These are phyloP conservation scores for Mola mola DNA, from an alignment of 2,113 vertebrate species.

Conservation along the genomic window DNA sequence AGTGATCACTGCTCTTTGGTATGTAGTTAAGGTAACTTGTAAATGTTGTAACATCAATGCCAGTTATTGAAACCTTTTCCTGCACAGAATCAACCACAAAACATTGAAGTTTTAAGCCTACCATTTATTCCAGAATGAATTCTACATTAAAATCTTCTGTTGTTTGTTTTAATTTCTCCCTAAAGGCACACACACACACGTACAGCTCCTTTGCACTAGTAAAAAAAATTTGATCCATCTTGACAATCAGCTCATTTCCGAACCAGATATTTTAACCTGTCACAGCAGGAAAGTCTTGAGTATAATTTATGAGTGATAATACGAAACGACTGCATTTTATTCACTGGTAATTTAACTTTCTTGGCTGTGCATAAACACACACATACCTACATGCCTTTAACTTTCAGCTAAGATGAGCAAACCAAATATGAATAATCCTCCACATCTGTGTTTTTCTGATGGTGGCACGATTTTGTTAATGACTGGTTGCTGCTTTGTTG, in stretches of 20 bases:
- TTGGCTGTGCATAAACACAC: background rate
- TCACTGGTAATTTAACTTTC: background rate
- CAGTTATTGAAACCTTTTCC: too few relatives aligned
- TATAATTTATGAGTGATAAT: background rate
- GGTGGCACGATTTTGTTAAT: background rate
- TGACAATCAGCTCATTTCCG: conserved; percentile 10
- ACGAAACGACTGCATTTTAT: too few relatives aligned
- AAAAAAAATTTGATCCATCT: conserved; percentile 16
- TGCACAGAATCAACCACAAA: too few relatives aligned
- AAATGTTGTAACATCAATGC: background rate
- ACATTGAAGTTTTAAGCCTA: conserved; percentile 3
- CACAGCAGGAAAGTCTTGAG: conserved; percentile 30
- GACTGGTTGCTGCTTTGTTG: background rate
- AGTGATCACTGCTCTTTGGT: background rate
- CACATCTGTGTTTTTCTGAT: background rate
- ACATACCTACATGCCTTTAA: background rate
- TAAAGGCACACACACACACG: too few relatives aligned
- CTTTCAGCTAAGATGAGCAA: too few relatives aligned
- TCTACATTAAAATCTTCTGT: background rate
- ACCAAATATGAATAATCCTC: background rate
- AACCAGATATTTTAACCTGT: conserved; percentile 34
- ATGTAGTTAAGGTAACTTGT: background rate
- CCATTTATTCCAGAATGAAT: background rate
- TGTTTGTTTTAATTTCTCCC: background rate
- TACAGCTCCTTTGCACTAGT: too few relatives aligned